Evolutionary conservation across 2,888 invertebrate species (phyloP), one percentile per base, ranked within the genome.

Genomic region (Macrosiphum euphorbiae): DNA sequence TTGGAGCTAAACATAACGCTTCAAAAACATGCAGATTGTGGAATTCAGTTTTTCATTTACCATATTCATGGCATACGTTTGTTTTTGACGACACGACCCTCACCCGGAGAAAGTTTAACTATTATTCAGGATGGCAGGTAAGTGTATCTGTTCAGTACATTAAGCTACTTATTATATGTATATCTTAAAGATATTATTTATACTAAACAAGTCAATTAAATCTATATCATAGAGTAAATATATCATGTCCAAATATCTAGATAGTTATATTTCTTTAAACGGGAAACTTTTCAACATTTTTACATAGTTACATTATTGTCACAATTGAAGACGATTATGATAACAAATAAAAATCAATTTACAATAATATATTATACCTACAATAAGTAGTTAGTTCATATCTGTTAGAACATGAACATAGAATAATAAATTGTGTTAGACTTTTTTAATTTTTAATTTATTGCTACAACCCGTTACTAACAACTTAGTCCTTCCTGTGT

Each of bases 91-190:
- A 98, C 95, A 96, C 96, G 2, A 97, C 98, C 0, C 96, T 98
- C 47, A 98, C 98, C 0, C 96, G 98, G 94, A 96, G 97, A 50
- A 97, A 97, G 95, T 98, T 97, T 95, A 98, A 98, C 95, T 97
- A 98, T 95, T 98, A 98, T 95, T 97, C 97, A 91, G 98, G 98
- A 41, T 98, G 98, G 97, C 97, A 97, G 96, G 97, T 96, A 95
- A 85, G 89, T 4, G 35, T n/a, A 78, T 35, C 35, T 78, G 3
- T 78, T 78, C 35, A 78, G 35, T 35, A 78, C 20, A 78, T 78
- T 78, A 35, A 20, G 35, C 78, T 20, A 78, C 78, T 78, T 78
- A 35, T 78, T 78, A 67, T 55, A 52, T 55, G 7, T 35, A 78
- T 20, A n/a, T 78, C 78, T 78, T 1, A 20, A 20, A 35, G 7